A percentile compares a stretch with the other conserved stretches of the same genome.
Evolutionary conservation across 2,113 vertebrate genomes (phyloP).

Genomic region (Actinemys pallida): DNA sequence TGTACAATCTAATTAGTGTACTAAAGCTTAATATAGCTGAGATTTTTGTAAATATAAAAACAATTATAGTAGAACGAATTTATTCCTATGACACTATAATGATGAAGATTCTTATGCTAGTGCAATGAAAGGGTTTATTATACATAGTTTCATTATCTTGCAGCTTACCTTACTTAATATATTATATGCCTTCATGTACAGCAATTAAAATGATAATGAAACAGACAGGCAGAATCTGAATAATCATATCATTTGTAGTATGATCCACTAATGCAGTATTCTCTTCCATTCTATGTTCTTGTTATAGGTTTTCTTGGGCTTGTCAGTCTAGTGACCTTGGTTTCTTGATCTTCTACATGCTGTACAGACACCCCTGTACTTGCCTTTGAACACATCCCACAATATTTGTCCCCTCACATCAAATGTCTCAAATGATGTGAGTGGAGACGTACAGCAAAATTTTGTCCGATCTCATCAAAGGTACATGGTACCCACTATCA

Average conservation of each 20-base stretch:
- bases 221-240: slow-evolving; percentile 45
- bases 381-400: neutral
- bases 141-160: slow-evolving; percentile 45
- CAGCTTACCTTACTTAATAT: slow-evolving; percentile 43
- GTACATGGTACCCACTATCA: neutral
- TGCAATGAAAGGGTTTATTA: slow-evolving; percentile 59
- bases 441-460: neutral
- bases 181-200: slow-evolving; percentile 49
- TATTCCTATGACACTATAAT: slow-evolving; percentile 53
- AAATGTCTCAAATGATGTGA: neutral
- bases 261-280: neutral
- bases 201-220: slow-evolving; percentile 71
- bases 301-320: neutral
- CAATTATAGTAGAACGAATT: slow-evolving; percentile 73
- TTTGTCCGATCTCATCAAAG: neutral
- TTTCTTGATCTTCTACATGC: neutral
- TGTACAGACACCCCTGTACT: neutral
- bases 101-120: slow-evolving; percentile 44
- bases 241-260: neutral
- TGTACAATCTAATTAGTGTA: slow-evolving; percentile 67
- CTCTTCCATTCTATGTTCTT: neutral
- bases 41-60: slow-evolving; percentile 76
- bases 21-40: slow-evolving; percentile 74
- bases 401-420: neutral
- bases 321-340: neutral